These are phyloP conservation scores for Lasius platythorax DNA, from an alignment of 2,888 invertebrate genomes.

Conservation along the genomic window DNA sequence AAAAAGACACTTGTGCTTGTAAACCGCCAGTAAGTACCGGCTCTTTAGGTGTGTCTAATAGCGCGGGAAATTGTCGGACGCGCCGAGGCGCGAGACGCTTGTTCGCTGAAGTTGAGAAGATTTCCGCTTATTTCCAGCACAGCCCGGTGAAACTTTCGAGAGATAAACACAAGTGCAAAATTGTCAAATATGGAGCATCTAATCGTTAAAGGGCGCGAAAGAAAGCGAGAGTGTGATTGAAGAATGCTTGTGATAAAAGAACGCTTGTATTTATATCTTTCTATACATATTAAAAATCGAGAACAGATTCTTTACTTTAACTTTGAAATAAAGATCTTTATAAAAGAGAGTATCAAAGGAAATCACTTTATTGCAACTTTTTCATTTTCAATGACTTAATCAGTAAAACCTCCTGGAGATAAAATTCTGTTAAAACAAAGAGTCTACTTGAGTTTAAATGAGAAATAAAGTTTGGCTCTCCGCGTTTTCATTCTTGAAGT, in stretches of 20 bases:
- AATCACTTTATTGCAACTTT: neutral
- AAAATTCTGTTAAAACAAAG: conserved; percentile 6
- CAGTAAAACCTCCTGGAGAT: conserved; percentile 1
- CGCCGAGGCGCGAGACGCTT: conserved; percentile 13
- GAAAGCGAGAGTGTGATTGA: neutral
- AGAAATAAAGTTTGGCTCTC: conserved; percentile 6
- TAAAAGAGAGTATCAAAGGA: neutral
- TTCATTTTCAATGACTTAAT: neutral
- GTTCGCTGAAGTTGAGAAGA: neutral
- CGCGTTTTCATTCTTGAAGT: conserved; percentile 9
- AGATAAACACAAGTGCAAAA: conserved; percentile 9
- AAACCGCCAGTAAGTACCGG: conserved; percentile 58
- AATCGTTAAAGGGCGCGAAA: neutral
- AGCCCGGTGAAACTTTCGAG: neutral
- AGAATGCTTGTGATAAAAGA: neutral
- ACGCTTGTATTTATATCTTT: neutral
- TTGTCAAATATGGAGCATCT: conserved; percentile 1
- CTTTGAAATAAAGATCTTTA: neutral
- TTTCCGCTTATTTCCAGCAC: neutral
- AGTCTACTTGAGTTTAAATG: conserved; percentile 9
- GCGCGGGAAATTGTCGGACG: conserved; percentile 59
- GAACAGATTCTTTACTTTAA: neutral
- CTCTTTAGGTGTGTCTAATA: conserved; percentile 59
- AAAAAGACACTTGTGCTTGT: conserved; percentile 52
- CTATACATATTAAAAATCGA: neutral